Percentiles rank a stretch among this genome's conserved stretches.
phyloP scores from a whole-genome alignment of 2,113 vertebrate genomes.

The Cynoglossus semilaevis region DNA sequence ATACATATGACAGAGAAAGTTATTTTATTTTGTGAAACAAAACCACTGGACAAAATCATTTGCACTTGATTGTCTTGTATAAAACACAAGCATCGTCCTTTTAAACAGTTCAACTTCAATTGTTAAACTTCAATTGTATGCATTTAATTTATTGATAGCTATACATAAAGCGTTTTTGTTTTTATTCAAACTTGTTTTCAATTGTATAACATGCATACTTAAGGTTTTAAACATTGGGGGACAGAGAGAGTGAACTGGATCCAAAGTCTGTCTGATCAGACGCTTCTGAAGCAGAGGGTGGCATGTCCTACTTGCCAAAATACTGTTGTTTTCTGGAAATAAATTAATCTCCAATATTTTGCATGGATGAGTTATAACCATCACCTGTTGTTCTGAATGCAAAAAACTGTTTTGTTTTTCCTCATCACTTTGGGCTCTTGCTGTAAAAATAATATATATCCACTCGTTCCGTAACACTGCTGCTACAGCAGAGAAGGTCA shows the following conservation, averaged over 20 bases:
- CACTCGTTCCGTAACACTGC: not conserved
- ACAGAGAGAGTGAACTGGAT: conserved; percentile 15
- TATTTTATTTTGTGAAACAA: conserved; percentile 1
- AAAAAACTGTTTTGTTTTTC: not conserved
- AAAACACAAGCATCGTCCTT: too few species aligned
- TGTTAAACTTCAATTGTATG: too few species aligned
- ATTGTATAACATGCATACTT: not conserved
- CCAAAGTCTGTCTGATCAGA: conserved; percentile 37
- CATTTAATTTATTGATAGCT: too few species aligned
- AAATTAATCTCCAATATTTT: too few species aligned
- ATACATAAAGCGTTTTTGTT: too few species aligned
- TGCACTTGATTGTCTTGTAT: too few species aligned
- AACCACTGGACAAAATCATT: too few species aligned
- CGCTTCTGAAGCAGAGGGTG: conserved; percentile 16
- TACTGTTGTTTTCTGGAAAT: conserved; percentile 2
- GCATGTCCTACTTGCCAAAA: conserved; percentile 39
- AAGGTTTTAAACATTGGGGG: conserved; percentile 2
- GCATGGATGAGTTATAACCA: not conserved
- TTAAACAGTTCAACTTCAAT: too few species aligned
- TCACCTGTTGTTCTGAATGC: not conserved
- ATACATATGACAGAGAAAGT: not conserved
- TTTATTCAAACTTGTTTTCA: too few species aligned
- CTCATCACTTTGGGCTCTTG: not conserved
- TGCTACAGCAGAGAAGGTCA: not conserved
- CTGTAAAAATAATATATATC: not conserved